A percentile compares a stretch with the other conserved stretches of the same genome.
These are phyloP conservation scores for Polydesmus complanatus DNA, from an alignment of 2,888 invertebrate species.

Conservation along the genomic window DNA sequence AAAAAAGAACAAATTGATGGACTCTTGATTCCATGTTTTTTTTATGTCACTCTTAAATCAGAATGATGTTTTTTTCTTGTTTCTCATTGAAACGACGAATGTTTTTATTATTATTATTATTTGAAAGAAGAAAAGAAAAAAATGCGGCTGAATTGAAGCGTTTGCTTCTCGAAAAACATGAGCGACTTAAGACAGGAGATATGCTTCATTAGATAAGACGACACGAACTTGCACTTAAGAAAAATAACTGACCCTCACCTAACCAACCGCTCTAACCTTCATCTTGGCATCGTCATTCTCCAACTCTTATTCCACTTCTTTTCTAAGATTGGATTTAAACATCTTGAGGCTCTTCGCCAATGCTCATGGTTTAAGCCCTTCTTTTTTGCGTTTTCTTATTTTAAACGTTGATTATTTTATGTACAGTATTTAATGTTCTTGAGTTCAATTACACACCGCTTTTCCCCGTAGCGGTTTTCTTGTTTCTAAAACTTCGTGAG, in stretches of 20 bases:
- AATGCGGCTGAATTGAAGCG: too few species aligned
- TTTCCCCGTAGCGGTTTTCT: too few species aligned
- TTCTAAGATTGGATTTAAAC: too few species aligned
- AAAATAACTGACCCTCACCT: neutral
- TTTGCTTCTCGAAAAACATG: too few species aligned
- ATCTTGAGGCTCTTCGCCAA: too few species aligned
- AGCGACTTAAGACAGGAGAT: neutral
- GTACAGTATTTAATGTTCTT: too few species aligned
- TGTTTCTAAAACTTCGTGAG: too few species aligned
- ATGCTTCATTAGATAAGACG: neutral
- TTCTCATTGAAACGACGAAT: neutral
- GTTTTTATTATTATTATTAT: too few species aligned
- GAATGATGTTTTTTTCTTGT: neutral
- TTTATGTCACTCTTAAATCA: too few species aligned
- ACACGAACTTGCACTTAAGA: neutral
- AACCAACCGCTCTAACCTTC: neutral
- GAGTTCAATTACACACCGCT: neutral
- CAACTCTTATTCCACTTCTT: neutral
- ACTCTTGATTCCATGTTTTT: too few species aligned
- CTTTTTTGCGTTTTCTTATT: neutral
- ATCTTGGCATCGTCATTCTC: neutral
- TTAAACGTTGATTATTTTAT: neutral
- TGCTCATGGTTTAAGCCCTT: too few species aligned
- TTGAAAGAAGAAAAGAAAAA: too few species aligned
- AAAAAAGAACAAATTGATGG: neutral